A percentile compares a stretch with the other conserved stretches of the same genome.
phyloP scores from a whole-genome alignment of 2,113 vertebrate genomes.

The Chloropsis cyanopogon region DNA sequence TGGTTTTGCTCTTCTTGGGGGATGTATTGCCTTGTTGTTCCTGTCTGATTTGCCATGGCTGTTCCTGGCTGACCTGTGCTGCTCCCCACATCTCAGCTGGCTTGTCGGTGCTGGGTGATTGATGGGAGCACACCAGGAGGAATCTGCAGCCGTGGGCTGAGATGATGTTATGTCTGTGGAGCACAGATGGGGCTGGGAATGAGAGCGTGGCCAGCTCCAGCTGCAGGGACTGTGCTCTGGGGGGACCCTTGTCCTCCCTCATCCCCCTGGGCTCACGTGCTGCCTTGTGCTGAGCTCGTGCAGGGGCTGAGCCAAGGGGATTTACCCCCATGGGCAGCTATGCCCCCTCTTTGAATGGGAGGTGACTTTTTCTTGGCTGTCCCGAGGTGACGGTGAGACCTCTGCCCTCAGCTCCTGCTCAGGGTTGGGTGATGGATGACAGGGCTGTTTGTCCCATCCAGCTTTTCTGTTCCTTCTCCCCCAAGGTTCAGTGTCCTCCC shows the following conservation, averaged over 20 bases:
- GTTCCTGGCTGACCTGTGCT: background rate
- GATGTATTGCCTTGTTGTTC: background rate
- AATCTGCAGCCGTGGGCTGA: constrained; percentile 8
- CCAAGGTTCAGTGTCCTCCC: constrained; percentile 79
- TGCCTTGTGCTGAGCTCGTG: background rate
- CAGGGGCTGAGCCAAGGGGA: background rate
- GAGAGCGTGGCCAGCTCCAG: constrained; percentile 22
- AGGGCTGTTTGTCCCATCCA: background rate
- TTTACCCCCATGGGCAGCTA: background rate
- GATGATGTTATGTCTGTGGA: constrained; percentile 55
- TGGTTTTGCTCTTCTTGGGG: background rate
- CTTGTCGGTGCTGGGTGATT: background rate
- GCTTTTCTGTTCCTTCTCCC: background rate
- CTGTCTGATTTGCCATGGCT: background rate
- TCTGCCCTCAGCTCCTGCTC: background rate
- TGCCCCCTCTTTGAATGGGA: background rate
- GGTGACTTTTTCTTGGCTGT: background rate
- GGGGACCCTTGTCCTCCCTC: background rate
- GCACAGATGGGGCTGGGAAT: background rate
- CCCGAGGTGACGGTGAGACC: background rate
- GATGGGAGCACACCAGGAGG: background rate
- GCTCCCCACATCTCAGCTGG: background rate
- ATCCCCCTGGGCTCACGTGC: accelerated
- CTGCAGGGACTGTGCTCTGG: background rate
- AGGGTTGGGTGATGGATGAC: background rate